Evolutionary conservation across 2,797 vertebrate genomes (phyloP), one percentile per base, ranked within the genome.

Genomic region (Momotus momota): DNA sequence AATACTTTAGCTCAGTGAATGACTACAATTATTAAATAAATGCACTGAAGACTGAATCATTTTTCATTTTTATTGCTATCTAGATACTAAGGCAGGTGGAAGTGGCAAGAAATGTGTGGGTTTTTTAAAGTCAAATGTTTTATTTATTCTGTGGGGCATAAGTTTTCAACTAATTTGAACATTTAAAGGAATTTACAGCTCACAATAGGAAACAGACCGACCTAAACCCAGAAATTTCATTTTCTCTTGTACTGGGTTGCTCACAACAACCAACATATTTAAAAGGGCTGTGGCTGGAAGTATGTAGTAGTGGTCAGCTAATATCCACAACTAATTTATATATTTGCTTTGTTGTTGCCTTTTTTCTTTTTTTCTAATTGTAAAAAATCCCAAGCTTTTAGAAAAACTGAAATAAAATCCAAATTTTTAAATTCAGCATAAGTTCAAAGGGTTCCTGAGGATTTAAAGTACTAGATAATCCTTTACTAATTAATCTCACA

Each of bases 1-100:
- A 70, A 71, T 75, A 65, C 17, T 90, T 79, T 82, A 88, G 66
- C 72, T 23, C 33, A 81, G 61, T 73, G 80, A 90, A 85, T 93
- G 25, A 86, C 84, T 67, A 84, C 79, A 70, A 93, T 88, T 89
- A 86, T 74, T 71, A 92, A 82, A 66, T 80, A 17, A 96, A 93
- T 48, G n/a, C 61, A 78, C 71, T 73, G 52, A 58, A 83, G 60
- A 66, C 61, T 88, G 72, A 75, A 70, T 86, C 2, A 58, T 80
- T 95, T 82, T 67, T 73, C 66, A 88, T 57, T 80, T 93, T 81
- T 84, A 35, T 67, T 75, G 21, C 69, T 91, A 81, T 96, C 69
- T 86, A 73, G 16, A 84, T 57, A 46, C 31, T 73, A 73, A 83
- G 48, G 48, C 58, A 79, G 23, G 66, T 75, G 75, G 49, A 96